phyloP scores from a whole-genome alignment of 2,888 invertebrate species.

The Choristoneura rosaceana region DNA sequence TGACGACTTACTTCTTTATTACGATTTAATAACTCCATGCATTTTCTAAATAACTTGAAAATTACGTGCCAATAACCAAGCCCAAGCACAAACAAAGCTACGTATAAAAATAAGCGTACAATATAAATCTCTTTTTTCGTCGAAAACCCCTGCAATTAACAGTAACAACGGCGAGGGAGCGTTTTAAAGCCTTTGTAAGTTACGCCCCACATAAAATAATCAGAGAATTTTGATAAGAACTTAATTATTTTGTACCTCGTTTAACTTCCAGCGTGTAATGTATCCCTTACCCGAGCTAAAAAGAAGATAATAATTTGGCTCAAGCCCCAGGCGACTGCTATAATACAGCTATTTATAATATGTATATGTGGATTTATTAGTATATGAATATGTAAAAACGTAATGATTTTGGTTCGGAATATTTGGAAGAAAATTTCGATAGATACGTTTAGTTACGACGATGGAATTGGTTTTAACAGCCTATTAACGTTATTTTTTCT shows the following conservation, averaged over 20 bases:
- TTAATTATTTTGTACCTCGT: constrained; percentile 40
- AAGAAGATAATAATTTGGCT: constrained; percentile 33
- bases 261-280: constrained; percentile 35
- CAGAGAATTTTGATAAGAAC: constrained; percentile 35
- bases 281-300: constrained; percentile 29
- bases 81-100: not conserved
- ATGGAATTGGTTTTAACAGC: not conserved
- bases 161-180: constrained; percentile 20
- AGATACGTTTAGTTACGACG: not conserved
- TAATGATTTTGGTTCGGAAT: not conserved
- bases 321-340: constrained; percentile 8
- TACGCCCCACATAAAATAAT: constrained; percentile 33
- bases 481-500: too few relatives aligned
- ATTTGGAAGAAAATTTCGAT: not conserved
- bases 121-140: not conserved
- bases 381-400: not conserved
- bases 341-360: not conserved
- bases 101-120: not conserved
- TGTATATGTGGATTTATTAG: not conserved
- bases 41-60: not conserved
- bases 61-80: not conserved
- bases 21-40: too few relatives aligned
- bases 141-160: constrained; percentile 15
- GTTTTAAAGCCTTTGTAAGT: constrained; percentile 27
- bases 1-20: too few relatives aligned